A percentile compares a stretch with the other conserved stretches of the same genome.
Evolutionary conservation across 2,888 invertebrate species (phyloP).

Genomic region (Mactromeris polynyma): DNA sequence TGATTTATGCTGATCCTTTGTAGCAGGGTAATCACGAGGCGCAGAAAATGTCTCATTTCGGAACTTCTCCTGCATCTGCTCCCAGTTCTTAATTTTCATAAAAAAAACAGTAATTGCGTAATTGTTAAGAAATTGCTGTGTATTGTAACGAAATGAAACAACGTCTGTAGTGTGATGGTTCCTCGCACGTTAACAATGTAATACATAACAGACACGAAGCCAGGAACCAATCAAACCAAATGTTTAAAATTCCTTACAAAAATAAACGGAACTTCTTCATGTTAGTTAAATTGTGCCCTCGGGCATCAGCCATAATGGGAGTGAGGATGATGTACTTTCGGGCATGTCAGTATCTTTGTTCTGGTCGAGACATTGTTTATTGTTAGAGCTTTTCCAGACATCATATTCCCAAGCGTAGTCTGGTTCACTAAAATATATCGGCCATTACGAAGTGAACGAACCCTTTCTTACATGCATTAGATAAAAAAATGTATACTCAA

Average conservation of each 20-base stretch:
- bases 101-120: slow-evolving; percentile 38
- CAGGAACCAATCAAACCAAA: not conserved
- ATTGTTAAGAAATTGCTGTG: slow-evolving; percentile 34
- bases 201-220: not conserved
- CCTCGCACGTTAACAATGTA: not conserved
- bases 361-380: not conserved
- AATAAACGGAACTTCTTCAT: not conserved
- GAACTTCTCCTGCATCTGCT: slow-evolving; percentile 14
- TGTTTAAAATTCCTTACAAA: not conserved
- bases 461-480: not conserved
- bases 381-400: not conserved
- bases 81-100: slow-evolving; percentile 33
- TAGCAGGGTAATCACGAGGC: not conserved
- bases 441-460: not conserved
- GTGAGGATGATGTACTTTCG: not conserved
- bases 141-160: not conserved
- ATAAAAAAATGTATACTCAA: not conserved
- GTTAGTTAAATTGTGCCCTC: slow-evolving; percentile 4
- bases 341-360: not conserved
- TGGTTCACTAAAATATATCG: not conserved
- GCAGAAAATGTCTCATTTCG: slow-evolving; percentile 8
- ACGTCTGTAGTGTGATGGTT: not conserved
- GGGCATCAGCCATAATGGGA: not conserved
- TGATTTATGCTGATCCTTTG: slow-evolving; percentile 11
- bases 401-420: not conserved